Percentiles rank a stretch among this genome's conserved stretches.
Evolutionary conservation across 2,113 vertebrate genomes (phyloP).

Genomic region (Parus major): DNA sequence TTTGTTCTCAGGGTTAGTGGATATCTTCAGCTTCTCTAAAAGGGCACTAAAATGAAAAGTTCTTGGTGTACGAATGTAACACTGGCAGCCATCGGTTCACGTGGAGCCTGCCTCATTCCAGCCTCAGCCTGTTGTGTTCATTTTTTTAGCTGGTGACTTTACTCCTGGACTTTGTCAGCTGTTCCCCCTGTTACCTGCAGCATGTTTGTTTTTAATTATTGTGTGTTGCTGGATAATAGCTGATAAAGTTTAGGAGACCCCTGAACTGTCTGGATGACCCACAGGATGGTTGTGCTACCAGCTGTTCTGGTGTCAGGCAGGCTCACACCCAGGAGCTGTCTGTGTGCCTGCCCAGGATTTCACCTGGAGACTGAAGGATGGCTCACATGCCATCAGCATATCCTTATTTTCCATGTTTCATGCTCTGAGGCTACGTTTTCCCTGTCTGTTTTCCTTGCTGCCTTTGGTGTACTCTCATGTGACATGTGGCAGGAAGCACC

Average conservation of each 20-base stretch:
- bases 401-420: not conserved
- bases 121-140: not conserved
- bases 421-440: not conserved
- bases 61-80: rapidly evolving
- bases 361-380: not conserved
- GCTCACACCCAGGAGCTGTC: not conserved
- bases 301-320: not conserved
- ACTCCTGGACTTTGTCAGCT: not conserved
- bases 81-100: not conserved
- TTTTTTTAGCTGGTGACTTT: not conserved
- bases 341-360: not conserved
- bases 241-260: not conserved
- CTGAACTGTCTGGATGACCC: not conserved
- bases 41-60: slow-evolving; percentile 29
- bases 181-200: not conserved
- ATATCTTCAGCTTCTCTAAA: slow-evolving; percentile 55
- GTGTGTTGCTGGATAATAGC: not conserved
- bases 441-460: not conserved
- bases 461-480: not conserved
- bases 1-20: slow-evolving; percentile 54
- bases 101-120: not conserved
- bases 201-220: not conserved
- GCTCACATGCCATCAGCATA: not conserved
- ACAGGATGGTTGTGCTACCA: not conserved
- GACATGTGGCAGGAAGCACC: not conserved